Conservation (phyloP, 2,888 invertebrate genomes). For the Pandemis corylana region DNA sequence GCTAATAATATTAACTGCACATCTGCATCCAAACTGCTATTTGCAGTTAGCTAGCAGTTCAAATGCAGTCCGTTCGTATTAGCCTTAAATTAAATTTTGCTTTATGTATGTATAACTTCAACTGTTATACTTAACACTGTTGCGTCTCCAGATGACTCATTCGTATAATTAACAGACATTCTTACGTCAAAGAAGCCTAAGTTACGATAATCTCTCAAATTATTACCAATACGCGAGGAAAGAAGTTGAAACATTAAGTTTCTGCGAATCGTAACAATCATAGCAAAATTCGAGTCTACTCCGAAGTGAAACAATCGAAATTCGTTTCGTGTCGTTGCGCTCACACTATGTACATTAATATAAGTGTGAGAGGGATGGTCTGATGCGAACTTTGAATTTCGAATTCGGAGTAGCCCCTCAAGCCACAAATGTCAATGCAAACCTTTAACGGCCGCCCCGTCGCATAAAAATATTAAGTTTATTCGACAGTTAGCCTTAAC, state of each 20-base stretch:
- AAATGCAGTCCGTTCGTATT: too few relatives aligned
- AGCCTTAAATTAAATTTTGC: too few relatives aligned
- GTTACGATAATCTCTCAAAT: constrained; percentile 30
- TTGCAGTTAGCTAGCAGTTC: too few relatives aligned
- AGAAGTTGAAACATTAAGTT: constrained; percentile 52
- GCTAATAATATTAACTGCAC: too few relatives aligned
- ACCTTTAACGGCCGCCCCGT: constrained; percentile 62
- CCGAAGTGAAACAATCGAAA: constrained; percentile 49
- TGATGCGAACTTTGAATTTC: too few relatives aligned
- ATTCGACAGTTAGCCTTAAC: constrained; percentile 69
- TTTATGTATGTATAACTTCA: too few relatives aligned
- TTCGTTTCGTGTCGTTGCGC: too few relatives aligned
- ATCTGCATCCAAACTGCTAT: too few relatives aligned
- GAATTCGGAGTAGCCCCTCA: too few relatives aligned
- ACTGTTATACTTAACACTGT: neutral
- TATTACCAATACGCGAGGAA: constrained; percentile 30
- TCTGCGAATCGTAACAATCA: constrained; percentile 56
- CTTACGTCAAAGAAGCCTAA: constrained; percentile 20
- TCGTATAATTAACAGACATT: neutral
- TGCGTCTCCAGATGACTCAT: neutral
- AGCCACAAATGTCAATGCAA: constrained; percentile 61
- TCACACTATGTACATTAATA: too few relatives aligned
- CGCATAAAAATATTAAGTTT: constrained; percentile 78
- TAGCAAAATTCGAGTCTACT: constrained; percentile 57
- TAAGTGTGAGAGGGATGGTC: too few relatives aligned